phyloP scores from a whole-genome alignment of 2,888 invertebrate species.

The Omphaloscelis lunosa region DNA sequence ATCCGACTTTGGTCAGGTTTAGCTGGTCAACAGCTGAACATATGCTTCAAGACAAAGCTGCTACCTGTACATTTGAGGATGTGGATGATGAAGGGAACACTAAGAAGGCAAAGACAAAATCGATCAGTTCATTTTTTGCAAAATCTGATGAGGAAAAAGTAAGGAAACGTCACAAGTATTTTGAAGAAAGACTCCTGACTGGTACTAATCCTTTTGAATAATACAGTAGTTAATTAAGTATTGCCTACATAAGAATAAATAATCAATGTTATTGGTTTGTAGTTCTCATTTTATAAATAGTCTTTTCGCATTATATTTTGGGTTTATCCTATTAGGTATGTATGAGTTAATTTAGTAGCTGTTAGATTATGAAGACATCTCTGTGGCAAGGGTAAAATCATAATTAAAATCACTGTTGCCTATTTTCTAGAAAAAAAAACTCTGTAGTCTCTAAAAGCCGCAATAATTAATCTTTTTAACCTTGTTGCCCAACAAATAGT shows the following conservation, averaged over 20 bases:
- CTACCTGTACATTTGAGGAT: conserved; percentile 93
- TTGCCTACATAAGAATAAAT: conserved; percentile 56
- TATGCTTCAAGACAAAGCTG: conserved; percentile 94
- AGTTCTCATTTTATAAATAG: conserved; percentile 33
- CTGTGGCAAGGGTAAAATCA: not conserved
- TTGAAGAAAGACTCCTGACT: conserved; percentile 92
- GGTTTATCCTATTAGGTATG: not conserved
- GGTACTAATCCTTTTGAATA: conserved; percentile 87
- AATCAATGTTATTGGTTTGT: conserved; percentile 5
- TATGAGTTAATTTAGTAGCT: not conserved
- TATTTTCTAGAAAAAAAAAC: not conserved
- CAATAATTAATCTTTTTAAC: not conserved
- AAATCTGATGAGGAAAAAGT: conserved; percentile 80
- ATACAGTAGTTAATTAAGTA: conserved; percentile 41
- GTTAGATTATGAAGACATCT: not conserved
- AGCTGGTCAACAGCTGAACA: conserved; percentile 99
- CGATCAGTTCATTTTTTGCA: conserved; percentile 92
- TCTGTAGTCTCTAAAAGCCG: not conserved
- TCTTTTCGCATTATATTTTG: not conserved
- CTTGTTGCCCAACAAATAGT: not conserved
- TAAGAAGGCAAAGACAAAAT: conserved; percentile 85
- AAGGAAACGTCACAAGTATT: conserved; percentile 92
- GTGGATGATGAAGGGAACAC: conserved; percentile 87
- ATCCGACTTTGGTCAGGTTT: conserved; percentile 97
- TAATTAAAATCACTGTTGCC: not conserved